Evolutionary conservation across 2,797 vertebrate species (phyloP).

Genomic region (Falco naumanni): DNA sequence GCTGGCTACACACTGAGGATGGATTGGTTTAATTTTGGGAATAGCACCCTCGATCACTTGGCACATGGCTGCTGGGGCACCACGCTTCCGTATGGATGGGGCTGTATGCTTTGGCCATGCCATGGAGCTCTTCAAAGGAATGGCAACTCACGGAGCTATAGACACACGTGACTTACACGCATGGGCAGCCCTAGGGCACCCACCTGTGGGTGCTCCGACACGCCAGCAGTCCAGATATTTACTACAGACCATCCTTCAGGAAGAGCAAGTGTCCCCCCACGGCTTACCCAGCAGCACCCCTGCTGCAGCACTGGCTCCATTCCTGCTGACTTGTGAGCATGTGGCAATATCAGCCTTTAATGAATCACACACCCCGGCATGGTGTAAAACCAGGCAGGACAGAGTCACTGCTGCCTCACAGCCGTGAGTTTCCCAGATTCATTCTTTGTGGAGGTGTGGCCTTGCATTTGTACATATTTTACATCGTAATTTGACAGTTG

Average conservation of each 20-base stretch:
- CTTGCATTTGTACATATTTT: neutral
- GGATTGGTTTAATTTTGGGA: neutral
- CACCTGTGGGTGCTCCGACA: neutral
- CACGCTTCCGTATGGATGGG: too few species aligned
- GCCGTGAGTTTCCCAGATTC: fast-evolving
- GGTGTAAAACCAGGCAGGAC: neutral
- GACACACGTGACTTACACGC: too few species aligned
- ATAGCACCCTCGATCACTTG: neutral
- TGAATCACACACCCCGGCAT: neutral
- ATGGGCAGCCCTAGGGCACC: neutral
- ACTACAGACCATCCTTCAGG: neutral
- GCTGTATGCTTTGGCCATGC: neutral
- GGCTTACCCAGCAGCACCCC: neutral
- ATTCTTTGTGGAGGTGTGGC: neutral
- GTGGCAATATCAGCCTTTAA: neutral
- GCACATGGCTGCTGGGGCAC: fast-evolving
- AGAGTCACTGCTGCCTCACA: neutral
- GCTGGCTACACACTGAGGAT: too few species aligned
- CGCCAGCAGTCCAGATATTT: neutral
- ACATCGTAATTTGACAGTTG: neutral
- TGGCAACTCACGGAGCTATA: neutral
- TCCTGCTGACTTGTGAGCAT: fast-evolving
- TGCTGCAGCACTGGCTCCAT: neutral
- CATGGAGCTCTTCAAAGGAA: neutral
- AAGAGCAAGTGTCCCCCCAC: neutral